Evolutionary conservation across 2,888 invertebrate genomes (phyloP).

Genomic region (Germaria angustata): DNA sequence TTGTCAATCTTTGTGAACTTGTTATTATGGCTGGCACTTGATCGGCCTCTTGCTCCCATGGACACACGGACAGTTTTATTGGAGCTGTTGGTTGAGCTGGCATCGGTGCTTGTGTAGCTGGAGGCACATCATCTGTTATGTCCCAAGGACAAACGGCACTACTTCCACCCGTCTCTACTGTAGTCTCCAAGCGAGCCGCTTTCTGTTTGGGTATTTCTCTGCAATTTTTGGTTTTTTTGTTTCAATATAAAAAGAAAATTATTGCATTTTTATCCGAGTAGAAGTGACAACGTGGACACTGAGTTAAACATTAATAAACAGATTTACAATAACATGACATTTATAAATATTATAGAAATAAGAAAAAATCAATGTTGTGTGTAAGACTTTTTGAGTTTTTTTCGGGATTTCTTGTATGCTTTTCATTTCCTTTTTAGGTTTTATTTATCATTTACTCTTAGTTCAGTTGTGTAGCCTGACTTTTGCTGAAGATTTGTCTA

Average conservation of each 20-base stretch:
- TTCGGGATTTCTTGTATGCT: too few relatives aligned
- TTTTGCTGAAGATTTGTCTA: too few relatives aligned
- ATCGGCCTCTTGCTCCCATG: conserved; percentile 75
- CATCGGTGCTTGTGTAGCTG: conserved; percentile 54
- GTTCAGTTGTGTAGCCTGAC: not conserved
- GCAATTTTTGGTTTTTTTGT: conserved; percentile 5
- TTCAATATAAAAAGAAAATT: not conserved
- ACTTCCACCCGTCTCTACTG: conserved; percentile 71
- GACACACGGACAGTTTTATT: conserved; percentile 75
- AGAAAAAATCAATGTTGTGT: conserved; percentile 20
- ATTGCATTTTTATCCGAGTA: too few relatives aligned
- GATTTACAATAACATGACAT: conserved; percentile 45
- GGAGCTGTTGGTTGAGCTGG: conserved; percentile 62
- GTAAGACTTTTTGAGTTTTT: too few relatives aligned
- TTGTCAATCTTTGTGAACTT: conserved; percentile 71
- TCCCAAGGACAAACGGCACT: conserved; percentile 80
- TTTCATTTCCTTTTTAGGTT: too few relatives aligned
- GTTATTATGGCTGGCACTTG: conserved; percentile 62
- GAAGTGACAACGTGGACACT: not conserved
- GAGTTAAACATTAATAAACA: conserved; percentile 12
- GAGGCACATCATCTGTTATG: conserved; percentile 68
- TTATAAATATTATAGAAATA: not conserved
- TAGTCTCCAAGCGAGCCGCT: conserved; percentile 74
- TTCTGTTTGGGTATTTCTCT: conserved; percentile 75
- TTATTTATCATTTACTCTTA: not conserved